These are phyloP conservation scores for Gambelia wislizenii DNA, from an alignment of 2,797 vertebrate species.

Conservation along the genomic window DNA sequence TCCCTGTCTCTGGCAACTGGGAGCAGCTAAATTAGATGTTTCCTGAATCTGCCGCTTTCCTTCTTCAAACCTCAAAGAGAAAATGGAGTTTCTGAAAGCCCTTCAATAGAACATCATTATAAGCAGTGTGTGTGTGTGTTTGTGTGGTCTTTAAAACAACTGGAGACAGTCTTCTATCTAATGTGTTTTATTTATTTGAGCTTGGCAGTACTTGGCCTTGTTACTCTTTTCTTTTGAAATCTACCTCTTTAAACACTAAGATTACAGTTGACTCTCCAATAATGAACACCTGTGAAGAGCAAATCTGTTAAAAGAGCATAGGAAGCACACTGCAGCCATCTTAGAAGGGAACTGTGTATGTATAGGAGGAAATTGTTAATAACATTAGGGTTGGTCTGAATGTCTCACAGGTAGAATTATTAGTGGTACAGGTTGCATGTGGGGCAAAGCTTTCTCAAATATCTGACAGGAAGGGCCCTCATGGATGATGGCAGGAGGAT, in stretches of 20 bases:
- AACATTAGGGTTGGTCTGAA: not conserved
- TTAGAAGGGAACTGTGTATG: slow-evolving; percentile 42
- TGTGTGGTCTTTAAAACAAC: slow-evolving; percentile 59
- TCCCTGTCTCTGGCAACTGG: slow-evolving; percentile 15
- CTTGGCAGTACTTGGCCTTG: slow-evolving; percentile 40
- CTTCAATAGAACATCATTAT: slow-evolving; percentile 56
- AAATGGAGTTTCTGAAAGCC: slow-evolving; percentile 48
- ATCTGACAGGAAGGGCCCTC: not conserved
- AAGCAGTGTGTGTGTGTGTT: slow-evolving; percentile 31
- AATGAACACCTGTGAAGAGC: slow-evolving; percentile 69
- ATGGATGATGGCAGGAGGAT: not conserved
- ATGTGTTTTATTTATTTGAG: slow-evolving; percentile 28
- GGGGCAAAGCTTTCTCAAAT: not conserved
- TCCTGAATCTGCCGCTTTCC: slow-evolving; percentile 28
- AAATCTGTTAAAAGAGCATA: slow-evolving; percentile 64
- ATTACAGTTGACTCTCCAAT: slow-evolving; percentile 62
- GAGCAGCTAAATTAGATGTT: slow-evolving; percentile 17
- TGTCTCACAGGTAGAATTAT: not conserved
- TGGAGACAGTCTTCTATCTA: slow-evolving; percentile 47
- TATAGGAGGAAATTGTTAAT: slow-evolving; percentile 57
- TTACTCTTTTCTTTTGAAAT: slow-evolving; percentile 45
- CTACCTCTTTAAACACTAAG: slow-evolving; percentile 48
- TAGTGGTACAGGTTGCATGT: not conserved
- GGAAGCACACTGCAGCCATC: slow-evolving; percentile 52
- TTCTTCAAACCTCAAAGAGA: slow-evolving; percentile 42